phyloP scores from a whole-genome alignment of 2,113 vertebrate species.

The Lanius collurio region DNA sequence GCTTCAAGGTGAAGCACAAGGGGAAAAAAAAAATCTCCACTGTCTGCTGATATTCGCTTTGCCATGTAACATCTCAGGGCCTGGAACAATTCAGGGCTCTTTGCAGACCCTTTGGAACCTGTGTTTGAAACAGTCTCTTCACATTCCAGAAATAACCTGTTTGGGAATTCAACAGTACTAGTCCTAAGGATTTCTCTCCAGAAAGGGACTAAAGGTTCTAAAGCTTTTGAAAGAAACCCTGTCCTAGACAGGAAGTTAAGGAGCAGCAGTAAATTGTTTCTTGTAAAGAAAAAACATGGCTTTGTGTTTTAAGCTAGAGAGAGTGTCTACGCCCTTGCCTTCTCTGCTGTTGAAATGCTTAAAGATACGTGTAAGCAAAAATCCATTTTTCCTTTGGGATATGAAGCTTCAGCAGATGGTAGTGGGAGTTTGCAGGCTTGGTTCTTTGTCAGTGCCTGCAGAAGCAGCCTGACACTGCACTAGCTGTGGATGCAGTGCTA shows the following conservation, averaged over 20 bases:
- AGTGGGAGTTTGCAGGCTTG: slow-evolving; percentile 22
- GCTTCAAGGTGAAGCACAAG: slow-evolving; percentile 60
- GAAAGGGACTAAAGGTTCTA: neutral
- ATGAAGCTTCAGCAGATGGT: slow-evolving; percentile 25
- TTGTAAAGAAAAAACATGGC: neutral
- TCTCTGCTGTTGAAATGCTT: slow-evolving; percentile 14
- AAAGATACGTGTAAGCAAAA: neutral
- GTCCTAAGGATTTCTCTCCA: neutral
- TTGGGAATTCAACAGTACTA: neutral
- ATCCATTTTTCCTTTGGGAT: slow-evolving; percentile 14
- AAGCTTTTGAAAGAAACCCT: neutral
- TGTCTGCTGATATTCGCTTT: neutral
- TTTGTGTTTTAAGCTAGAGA: neutral
- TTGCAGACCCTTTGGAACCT: neutral
- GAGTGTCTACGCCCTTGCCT: neutral
- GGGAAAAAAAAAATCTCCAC: neutral
- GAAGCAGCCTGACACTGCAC: neutral
- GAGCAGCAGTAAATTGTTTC: neutral
- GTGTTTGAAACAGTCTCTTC: neutral
- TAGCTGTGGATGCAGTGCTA: neutral
- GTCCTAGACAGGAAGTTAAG: neutral
- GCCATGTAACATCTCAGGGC: neutral
- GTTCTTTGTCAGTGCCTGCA: slow-evolving; percentile 2
- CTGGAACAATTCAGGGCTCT: neutral
- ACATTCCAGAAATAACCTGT: neutral